Conservation (phyloP, 2,797 vertebrate genomes). For the Diplodus sargus region DNA sequence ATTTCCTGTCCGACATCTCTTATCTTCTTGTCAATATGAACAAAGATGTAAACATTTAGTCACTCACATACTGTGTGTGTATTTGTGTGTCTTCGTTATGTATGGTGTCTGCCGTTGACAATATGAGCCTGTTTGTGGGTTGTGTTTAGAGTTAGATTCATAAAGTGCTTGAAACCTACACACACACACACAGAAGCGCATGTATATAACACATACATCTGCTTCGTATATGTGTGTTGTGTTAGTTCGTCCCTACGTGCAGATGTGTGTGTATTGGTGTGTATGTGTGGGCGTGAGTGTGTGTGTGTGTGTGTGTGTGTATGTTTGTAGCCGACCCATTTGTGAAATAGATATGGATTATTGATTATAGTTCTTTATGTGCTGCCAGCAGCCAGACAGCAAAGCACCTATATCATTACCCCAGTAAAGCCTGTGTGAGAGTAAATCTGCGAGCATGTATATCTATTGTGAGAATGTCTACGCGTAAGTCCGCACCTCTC, state of each 20-base stretch:
- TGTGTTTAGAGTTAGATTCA: conserved; percentile 3
- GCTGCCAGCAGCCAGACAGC: conserved; percentile 56
- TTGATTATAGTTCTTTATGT: conserved; percentile 80
- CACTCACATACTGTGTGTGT: not conserved
- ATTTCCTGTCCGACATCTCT: not conserved
- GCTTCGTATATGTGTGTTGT: conserved; percentile 19
- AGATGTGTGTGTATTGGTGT: conserved; percentile 1
- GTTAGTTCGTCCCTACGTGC: conserved; percentile 6
- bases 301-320: conserved; percentile 2
- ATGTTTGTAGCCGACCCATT: conserved; percentile 37
- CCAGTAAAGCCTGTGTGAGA: conserved; percentile 29
- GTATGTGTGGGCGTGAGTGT: conserved; percentile 2
- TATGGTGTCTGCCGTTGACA: too few species aligned
- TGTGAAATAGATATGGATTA: conserved; percentile 77
- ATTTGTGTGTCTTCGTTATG: too few species aligned
- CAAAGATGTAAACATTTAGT: not conserved
- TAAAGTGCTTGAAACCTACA: not conserved
- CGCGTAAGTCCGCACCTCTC: conserved; percentile 42
- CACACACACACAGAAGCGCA: not conserved
- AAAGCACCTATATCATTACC: conserved; percentile 58
- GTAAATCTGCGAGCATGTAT: conserved; percentile 38
- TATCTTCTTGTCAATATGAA: not conserved
- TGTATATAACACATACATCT: conserved; percentile 11
- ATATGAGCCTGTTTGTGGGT: not conserved
- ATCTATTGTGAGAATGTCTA: conserved; percentile 42